These are phyloP conservation scores for Drosophila obscura DNA, from an alignment of 1,140 invertebrate genomes.

Conservation along the genomic window DNA sequence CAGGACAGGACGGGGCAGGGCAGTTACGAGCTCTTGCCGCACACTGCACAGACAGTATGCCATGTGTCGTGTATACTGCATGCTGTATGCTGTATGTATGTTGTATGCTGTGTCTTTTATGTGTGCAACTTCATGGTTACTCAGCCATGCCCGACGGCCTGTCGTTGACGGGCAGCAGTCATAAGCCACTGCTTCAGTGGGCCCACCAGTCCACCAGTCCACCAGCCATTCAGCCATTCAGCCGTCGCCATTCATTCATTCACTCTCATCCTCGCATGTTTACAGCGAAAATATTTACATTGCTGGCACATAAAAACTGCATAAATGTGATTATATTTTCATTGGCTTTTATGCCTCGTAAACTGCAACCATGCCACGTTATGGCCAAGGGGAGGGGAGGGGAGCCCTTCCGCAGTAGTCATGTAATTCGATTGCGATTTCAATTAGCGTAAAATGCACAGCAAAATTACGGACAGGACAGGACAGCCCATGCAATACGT, in stretches of 20 bases:
- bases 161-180: slow-evolving; percentile 12
- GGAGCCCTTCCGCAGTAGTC: slow-evolving; percentile 29
- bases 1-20: background rate
- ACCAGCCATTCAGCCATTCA: slow-evolving; percentile 31
- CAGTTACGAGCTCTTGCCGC: background rate
- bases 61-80: slow-evolving; percentile 12
- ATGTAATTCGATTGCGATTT: slow-evolving; percentile 80
- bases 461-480: slow-evolving; percentile 40
- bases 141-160: slow-evolving; percentile 40
- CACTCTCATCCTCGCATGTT: slow-evolving; percentile 23
- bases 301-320: slow-evolving; percentile 78
- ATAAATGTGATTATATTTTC: slow-evolving; percentile 83
- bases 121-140: slow-evolving; percentile 41
- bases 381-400: background rate
- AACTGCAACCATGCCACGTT: background rate
- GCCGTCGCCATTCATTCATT: slow-evolving; percentile 4
- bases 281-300: slow-evolving; percentile 78
- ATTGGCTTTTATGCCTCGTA: slow-evolving; percentile 65
- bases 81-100: slow-evolving; percentile 17
- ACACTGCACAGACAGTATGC: background rate
- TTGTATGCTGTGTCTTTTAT: slow-evolving; percentile 14
- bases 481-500: slow-evolving; percentile 3
- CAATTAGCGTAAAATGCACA: slow-evolving; percentile 77
- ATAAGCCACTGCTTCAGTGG: too few species aligned
- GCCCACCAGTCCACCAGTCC: slow-evolving; percentile 16